Conservation (phyloP, 2,888 invertebrate genomes). For the Dicyrtomina minuta region DNA sequence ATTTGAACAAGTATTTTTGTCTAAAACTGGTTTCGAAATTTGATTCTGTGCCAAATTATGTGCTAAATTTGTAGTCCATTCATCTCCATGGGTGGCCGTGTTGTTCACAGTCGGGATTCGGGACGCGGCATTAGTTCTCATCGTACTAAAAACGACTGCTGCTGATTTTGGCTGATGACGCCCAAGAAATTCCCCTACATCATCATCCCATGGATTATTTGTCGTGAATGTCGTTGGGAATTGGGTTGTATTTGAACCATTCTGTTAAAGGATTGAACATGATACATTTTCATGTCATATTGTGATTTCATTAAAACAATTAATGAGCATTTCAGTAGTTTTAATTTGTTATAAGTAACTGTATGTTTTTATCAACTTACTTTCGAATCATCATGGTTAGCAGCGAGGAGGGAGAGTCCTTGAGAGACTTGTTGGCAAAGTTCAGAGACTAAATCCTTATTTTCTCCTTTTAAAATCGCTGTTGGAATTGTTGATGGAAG, state of each 20-base stretch:
- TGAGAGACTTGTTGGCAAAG: slow-evolving; percentile 76
- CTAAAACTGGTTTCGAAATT: slow-evolving; percentile 39
- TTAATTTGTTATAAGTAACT: too few species aligned
- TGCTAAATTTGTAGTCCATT: slow-evolving; percentile 35
- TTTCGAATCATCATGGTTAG: slow-evolving; percentile 61
- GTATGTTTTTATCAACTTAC: slow-evolving; percentile 41
- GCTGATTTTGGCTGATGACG: too few species aligned
- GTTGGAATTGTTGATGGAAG: neutral
- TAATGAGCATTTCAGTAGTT: neutral
- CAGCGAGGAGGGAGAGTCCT: slow-evolving; percentile 72
- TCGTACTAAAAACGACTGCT: too few species aligned
- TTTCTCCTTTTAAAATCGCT: slow-evolving; percentile 37
- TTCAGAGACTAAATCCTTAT: slow-evolving; percentile 66
- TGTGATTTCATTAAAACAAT: too few species aligned
- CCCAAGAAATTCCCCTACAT: slow-evolving; percentile 33
- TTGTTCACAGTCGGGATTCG: too few species aligned
- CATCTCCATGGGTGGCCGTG: neutral
- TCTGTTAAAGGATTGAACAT: neutral
- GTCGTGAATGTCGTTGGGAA: slow-evolving; percentile 50
- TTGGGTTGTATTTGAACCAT: slow-evolving; percentile 19
- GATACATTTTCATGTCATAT: neutral
- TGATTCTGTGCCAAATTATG: slow-evolving; percentile 50
- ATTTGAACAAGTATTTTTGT: slow-evolving; percentile 20
- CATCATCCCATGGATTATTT: slow-evolving; percentile 53
- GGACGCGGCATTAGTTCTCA: too few species aligned